phyloP scores from a whole-genome alignment of 2,888 invertebrate species.

The Sarcophaga subvicina region DNA sequence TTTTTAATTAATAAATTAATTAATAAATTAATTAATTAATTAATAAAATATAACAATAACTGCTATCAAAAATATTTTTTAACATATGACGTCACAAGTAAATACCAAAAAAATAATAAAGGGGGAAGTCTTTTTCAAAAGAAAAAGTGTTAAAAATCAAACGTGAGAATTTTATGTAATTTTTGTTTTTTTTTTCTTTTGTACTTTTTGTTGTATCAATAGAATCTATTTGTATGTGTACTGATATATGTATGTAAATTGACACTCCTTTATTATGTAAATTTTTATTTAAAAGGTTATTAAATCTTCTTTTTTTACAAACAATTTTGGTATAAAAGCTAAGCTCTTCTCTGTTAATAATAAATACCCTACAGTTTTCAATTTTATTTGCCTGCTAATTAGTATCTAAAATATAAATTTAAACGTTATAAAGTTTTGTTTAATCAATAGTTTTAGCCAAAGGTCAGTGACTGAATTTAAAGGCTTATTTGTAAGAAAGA shows the following conservation, averaged over 20 bases:
- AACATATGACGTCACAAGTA: background rate
- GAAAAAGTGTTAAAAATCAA: background rate
- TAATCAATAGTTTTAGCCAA: background rate
- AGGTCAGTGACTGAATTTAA: conserved; percentile 1
- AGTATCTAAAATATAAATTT: background rate
- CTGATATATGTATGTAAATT: background rate
- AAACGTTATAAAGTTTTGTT: background rate
- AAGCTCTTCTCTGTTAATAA: no score
- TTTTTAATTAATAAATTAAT: conserved; percentile 45
- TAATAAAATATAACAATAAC: conserved; percentile 36
- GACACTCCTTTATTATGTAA: background rate
- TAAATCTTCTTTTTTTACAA: background rate
- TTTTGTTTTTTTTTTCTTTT: background rate
- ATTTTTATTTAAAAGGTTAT: background rate
- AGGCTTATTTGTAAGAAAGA: background rate
- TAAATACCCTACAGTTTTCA: no score
- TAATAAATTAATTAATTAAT: no score
- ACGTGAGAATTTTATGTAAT: conserved; percentile 29
- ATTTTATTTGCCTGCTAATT: background rate
- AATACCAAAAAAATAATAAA: background rate
- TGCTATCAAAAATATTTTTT: background rate
- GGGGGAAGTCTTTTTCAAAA: background rate
- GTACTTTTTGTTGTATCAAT: background rate
- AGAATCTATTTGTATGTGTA: no score
- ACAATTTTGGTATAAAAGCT: no score